phyloP scores from a whole-genome alignment of 2,113 vertebrate species.

The Arothron firmamentum region DNA sequence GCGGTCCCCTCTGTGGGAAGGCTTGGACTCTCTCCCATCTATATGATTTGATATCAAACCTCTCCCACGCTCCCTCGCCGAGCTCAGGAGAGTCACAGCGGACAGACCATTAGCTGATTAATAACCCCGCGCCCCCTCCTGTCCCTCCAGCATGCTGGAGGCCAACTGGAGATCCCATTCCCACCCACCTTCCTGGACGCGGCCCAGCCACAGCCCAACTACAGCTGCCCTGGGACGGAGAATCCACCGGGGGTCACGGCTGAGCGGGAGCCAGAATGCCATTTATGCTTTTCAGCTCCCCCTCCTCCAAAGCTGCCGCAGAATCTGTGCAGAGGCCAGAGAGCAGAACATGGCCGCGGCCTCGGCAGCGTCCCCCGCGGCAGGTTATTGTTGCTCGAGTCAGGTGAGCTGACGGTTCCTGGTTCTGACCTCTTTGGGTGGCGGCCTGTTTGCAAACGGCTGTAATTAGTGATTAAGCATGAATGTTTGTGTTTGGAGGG shows the following conservation, averaged over 20 bases:
- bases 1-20: neutral
- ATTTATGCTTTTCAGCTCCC: slow-evolving; percentile 34
- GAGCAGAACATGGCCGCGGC: slow-evolving; percentile 2
- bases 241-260: slow-evolving; percentile 60
- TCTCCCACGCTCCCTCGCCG: slow-evolving; percentile 40
- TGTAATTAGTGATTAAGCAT: slow-evolving; percentile 42
- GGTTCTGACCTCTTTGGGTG: slow-evolving; percentile 40
- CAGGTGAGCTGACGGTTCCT: slow-evolving; percentile 43
- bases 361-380: too few relatives aligned
- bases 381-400: slow-evolving; percentile 9
- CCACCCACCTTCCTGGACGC: slow-evolving; percentile 69
- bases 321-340: slow-evolving; percentile 41
- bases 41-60: slow-evolving; percentile 29
- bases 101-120: slow-evolving; percentile 50
- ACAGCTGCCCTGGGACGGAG: slow-evolving; percentile 69
- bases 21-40: slow-evolving; percentile 5
- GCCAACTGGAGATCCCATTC: slow-evolving; percentile 50
- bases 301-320: slow-evolving; percentile 41
- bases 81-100: slow-evolving; percentile 27
- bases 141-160: neutral
- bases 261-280: slow-evolving; percentile 48
- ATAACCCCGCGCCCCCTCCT: slow-evolving; percentile 6
- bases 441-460: slow-evolving; percentile 34
- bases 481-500: slow-evolving; percentile 37
- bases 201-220: slow-evolving; percentile 47